Percentiles rank a stretch among this genome's conserved stretches.
phyloP scores from a whole-genome alignment of 2,113 vertebrate genomes.

The Mastomys coucha region DNA sequence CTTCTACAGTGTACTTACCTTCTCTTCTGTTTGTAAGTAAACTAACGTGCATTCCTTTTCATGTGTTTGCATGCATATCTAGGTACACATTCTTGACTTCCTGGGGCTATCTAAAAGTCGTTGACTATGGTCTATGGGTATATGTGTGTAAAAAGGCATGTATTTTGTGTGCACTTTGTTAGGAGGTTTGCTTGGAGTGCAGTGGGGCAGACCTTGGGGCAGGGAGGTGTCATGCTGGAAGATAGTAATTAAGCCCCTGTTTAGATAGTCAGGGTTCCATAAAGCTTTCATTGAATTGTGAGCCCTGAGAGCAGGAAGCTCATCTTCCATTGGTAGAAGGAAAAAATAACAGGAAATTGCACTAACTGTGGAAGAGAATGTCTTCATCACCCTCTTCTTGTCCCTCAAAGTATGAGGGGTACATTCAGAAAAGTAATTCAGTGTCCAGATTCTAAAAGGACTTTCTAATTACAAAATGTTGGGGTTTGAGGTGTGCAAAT shows the following conservation, averaged over 20 bases:
- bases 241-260: neutral
- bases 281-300: constrained; percentile 29
- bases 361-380: constrained; percentile 20
- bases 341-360: neutral
- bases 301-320: constrained; percentile 38
- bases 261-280: constrained; percentile 8
- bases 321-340: neutral
- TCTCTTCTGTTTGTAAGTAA: constrained; percentile 64
- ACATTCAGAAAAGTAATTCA: constrained; percentile 2
- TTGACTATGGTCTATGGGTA: neutral
- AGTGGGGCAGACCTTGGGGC: neutral
- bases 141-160: constrained; percentile 45
- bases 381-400: neutral
- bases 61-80: constrained; percentile 56
- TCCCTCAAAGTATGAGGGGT: neutral
- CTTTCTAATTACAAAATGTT: constrained; percentile 30
- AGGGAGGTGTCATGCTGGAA: neutral
- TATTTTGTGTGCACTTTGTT: constrained; percentile 3
- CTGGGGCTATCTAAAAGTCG: constrained; percentile 31
- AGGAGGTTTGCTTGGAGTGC: neutral
- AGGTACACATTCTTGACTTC: constrained; percentile 37
- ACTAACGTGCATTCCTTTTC: constrained; percentile 50
- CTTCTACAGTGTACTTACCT: constrained; percentile 48
- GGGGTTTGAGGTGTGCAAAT: neutral
- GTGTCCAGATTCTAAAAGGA: constrained; percentile 15